Evolutionary conservation across 2,888 invertebrate species (phyloP).

Genomic region (Lymantria monacha): DNA sequence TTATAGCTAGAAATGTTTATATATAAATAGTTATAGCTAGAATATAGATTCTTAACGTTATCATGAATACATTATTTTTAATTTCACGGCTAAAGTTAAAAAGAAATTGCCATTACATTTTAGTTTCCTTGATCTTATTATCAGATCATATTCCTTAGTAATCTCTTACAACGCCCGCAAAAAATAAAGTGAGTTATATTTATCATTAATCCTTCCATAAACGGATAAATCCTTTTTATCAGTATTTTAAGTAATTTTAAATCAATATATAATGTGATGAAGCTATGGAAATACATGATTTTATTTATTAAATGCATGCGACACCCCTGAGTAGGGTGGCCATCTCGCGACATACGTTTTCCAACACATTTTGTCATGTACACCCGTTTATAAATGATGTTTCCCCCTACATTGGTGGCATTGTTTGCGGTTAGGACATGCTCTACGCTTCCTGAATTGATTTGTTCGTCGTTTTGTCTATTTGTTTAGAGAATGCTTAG

Average conservation of each 20-base stretch:
- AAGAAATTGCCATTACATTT: too few species aligned
- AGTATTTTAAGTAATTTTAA: too few species aligned
- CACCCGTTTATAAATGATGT: conserved; percentile 18
- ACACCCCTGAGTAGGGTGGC: conserved; percentile 35
- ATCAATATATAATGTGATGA: too few species aligned
- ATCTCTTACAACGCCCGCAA: background rate
- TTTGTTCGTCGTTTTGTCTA: conserved; percentile 16
- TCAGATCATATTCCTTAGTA: background rate
- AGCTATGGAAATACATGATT: conserved; percentile 1
- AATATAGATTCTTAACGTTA: too few species aligned
- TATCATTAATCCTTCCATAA: too few species aligned
- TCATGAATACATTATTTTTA: too few species aligned
- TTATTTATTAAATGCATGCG: background rate
- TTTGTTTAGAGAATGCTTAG: conserved; percentile 1
- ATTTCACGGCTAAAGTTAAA: too few species aligned
- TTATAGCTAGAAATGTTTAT: too few species aligned
- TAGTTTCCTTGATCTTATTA: background rate
- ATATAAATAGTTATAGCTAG: too few species aligned
- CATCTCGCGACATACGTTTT: conserved; percentile 30
- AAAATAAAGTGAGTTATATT: background rate
- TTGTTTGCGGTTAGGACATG: conserved; percentile 15
- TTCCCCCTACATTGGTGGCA: conserved; percentile 6
- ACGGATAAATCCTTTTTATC: too few species aligned
- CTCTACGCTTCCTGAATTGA: conserved; percentile 11
- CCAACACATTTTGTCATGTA: conserved; percentile 22